Evolutionary conservation across 2,113 vertebrate genomes (phyloP), one percentile per base, ranked within the genome.

Genomic region (Mus pahari): DNA sequence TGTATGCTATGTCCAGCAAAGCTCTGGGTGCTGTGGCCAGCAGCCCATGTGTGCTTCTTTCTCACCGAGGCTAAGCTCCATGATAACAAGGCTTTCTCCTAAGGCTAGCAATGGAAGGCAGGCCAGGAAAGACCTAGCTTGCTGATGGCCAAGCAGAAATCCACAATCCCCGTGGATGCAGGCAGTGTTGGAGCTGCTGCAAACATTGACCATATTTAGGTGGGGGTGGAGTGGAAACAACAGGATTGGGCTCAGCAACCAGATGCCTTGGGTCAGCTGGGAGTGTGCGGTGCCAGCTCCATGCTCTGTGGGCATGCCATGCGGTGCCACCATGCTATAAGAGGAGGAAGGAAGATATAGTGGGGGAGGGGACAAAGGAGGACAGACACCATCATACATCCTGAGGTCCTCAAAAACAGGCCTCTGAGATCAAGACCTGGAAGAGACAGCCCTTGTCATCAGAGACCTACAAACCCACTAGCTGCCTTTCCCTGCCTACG

Each of bases 181-280:
- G 93, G 79, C 48, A 0, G 94, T 24, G 66, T 20, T 42, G 87
- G 86, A 60, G 94, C 53, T 36, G 64, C 75, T 53, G 22, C 95
- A 97, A 97, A 96, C 97, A 95, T 60, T 90, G 93, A 70, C 94
- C 95, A 89, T 95, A 96, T 97, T 97, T 92, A 94, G 96, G 60
- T 68, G 64, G 42, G 62, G 19, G 5, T 39, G 73, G 92, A 90
- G 3, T 13, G 73, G 39, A 42, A 86, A 66, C 19, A 1, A 74
- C 90, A 92, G 86, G 62, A 22, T 22, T 33, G 12, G 0, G 84
- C 68, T 86, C 14, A 26, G 88, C 48, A 55, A 22, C 68, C 75
- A 13, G 0, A 42, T n/a, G 12, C 26, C 0, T 7, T 6, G 24
- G 78, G 79, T 91, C 95, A 78, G 60, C 73, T 0, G 20, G 48